Evolutionary conservation across 1,140 invertebrate genomes (phyloP).

Genomic region (Aricia agestis): DNA sequence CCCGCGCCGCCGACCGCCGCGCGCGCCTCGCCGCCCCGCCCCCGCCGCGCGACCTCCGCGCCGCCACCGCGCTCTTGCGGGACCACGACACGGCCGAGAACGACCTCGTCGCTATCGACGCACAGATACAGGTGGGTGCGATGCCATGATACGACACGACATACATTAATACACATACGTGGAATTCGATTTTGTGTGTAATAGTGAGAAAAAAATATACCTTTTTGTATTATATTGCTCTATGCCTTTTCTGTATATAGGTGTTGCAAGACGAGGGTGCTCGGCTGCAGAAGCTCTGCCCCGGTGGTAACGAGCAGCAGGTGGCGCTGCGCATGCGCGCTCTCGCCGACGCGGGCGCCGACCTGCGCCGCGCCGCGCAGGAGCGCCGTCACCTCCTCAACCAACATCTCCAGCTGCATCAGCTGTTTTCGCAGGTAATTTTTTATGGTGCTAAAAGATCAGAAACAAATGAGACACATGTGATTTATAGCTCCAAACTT

Average conservation of each 20-base stretch:
- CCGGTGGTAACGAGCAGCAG: constrained; percentile 93
- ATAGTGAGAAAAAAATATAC: no score
- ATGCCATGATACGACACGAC: no score
- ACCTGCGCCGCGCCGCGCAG: constrained; percentile 88
- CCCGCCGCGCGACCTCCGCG: constrained; percentile 85
- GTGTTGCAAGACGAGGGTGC: constrained; percentile 93
- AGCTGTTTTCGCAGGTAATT: constrained; percentile 84
- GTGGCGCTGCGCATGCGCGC: constrained; percentile 90
- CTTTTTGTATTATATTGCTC: no score
- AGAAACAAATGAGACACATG: not conserved
- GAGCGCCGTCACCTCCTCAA: constrained; percentile 88
- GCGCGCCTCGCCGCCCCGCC: constrained; percentile 44
- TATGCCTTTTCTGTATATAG: constrained; percentile 73
- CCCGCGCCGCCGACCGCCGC: constrained; percentile 80
- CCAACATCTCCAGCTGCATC: constrained; percentile 92
- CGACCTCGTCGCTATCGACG: constrained; percentile 94
- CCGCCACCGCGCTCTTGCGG: constrained; percentile 87
- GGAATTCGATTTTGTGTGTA: not conserved
- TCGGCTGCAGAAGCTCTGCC: constrained; percentile 91
- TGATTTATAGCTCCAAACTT: not conserved
- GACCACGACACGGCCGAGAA: constrained; percentile 97
- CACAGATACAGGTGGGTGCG: constrained; percentile 86
- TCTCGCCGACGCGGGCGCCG: constrained; percentile 91
- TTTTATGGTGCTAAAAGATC: not conserved
- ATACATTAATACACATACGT: no score